Base-by-base conservation (phyloP, 2,797 vertebrate genomes). In the Pangasius mekongensis region DNA sequence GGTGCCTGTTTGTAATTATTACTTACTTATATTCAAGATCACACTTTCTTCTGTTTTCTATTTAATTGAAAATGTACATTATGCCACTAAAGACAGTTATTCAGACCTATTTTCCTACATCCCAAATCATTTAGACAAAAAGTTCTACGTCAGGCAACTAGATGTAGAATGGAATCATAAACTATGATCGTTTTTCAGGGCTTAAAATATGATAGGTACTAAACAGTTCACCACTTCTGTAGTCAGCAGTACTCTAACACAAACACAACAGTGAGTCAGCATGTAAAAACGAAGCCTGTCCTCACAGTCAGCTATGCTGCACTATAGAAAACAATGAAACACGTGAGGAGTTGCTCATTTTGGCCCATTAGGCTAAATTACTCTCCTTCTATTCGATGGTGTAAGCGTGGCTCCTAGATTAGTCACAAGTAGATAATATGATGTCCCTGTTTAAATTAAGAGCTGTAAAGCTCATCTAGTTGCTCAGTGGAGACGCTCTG, bases 401-500 rank as follows among this genome's bases (percentile, higher is more conserved):
- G 83, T 60, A 76, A 30, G 30, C 47, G 20, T 60, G 56, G 64
- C 62, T 80, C 78, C 8, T 30, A 52, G 86, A 91, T 89, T 91
- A 91, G 88, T 80, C 91, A 83, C 89, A 91, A 92, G 90, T 91
- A 92, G 93, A 94, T 94, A 89, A 86, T 91, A 89, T 91, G 91
- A 93, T 77, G 83, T 92, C 86, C 92, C 88, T 94, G 92, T 95
- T 94, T 90, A 94, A 94, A 94, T 94, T 94, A 95, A 95, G 92
- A 94, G 92, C 92, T 89, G 91, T 93, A 93, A 95, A 94, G 91
- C 94, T 95, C 92, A 92, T 94, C 95, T 94, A 93, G 92, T 93
- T 92, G 92, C 91, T 91, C 86, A 89, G 92, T 92, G 86, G 90
- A 93, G 93, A 94, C 90, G 84, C 5, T 92, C 89, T 56, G 91